A percentile compares a stretch with the other conserved stretches of the same genome.
phyloP scores from a whole-genome alignment of 1,140 invertebrate genomes.

The Ceratina calcarata region DNA sequence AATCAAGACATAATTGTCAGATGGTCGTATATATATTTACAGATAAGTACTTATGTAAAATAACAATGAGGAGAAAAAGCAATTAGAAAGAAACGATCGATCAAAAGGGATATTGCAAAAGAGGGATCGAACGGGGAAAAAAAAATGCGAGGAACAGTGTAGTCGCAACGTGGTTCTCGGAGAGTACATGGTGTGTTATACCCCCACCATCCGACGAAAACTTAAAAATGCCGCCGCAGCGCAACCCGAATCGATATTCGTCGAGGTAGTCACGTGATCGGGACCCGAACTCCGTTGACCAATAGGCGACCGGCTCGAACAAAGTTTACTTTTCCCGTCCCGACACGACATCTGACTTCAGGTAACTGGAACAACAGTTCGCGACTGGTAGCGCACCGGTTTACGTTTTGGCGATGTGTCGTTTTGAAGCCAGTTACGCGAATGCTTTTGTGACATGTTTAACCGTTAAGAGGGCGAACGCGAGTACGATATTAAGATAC shows the following conservation, averaged over 20 bases:
- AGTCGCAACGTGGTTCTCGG: conserved; percentile 73
- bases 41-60: background rate
- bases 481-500: conserved; percentile 1
- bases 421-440: conserved; percentile 65
- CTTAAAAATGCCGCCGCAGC: conserved; percentile 89
- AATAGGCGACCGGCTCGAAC: conserved; percentile 58
- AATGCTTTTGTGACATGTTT: conserved; percentile 58
- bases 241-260: conserved; percentile 87
- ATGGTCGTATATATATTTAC: background rate
- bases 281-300: conserved; percentile 77
- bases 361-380: conserved; percentile 74
- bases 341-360: conserved; percentile 74
- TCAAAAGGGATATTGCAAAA: background rate
- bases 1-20: background rate
- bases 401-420: conserved; percentile 61
- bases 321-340: conserved; percentile 53
- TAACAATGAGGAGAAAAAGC: background rate
- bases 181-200: conserved; percentile 57
- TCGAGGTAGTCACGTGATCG: conserved; percentile 83
- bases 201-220: conserved; percentile 78
- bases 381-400: conserved; percentile 73
- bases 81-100: background rate
- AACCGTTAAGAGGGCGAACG: conserved; percentile 20
- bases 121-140: background rate
- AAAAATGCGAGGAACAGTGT: conserved; percentile 31